Evolutionary conservation across 2,888 invertebrate species (phyloP).

Genomic region (Zygaena filipendulae): DNA sequence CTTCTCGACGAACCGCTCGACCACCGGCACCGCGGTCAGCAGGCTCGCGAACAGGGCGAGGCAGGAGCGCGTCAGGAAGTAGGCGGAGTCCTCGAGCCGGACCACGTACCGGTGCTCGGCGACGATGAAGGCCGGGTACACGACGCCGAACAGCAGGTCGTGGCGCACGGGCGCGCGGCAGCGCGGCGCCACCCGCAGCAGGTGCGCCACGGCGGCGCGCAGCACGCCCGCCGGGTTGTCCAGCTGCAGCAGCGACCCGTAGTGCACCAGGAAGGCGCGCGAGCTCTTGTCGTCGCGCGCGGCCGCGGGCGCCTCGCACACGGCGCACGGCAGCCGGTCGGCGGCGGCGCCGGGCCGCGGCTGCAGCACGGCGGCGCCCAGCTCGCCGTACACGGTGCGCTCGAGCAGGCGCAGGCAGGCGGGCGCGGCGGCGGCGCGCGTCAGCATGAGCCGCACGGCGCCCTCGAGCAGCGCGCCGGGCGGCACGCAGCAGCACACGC

Average conservation of each 20-base stretch:
- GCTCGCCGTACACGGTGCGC: slow-evolving; percentile 67
- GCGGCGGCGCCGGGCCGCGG: slow-evolving; percentile 41
- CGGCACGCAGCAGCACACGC: slow-evolving; percentile 73
- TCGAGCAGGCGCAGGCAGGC: slow-evolving; percentile 66
- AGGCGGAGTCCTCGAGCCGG: slow-evolving; percentile 52
- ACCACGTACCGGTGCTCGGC: slow-evolving; percentile 61
- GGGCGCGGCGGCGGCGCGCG: slow-evolving; percentile 39
- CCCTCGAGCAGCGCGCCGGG: slow-evolving; percentile 58
- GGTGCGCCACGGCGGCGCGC: slow-evolving; percentile 67
- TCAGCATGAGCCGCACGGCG: slow-evolving; percentile 55
- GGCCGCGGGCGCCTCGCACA: slow-evolving; percentile 37
- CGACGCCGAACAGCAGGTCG: slow-evolving; percentile 68
- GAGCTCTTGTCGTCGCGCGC: slow-evolving; percentile 42
- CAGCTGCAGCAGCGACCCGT: slow-evolving; percentile 64
- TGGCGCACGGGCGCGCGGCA: slow-evolving; percentile 64
- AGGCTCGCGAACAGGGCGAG: slow-evolving; percentile 70
- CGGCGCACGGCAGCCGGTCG: slow-evolving; percentile 51
- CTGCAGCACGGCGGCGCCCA: slow-evolving; percentile 56
- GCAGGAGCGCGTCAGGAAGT: slow-evolving; percentile 69
- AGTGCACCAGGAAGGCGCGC: slow-evolving; percentile 70
- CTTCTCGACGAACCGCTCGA: slow-evolving; percentile 68
- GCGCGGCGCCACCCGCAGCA: slow-evolving; percentile 67
- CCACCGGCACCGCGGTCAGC: slow-evolving; percentile 63
- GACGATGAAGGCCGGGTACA: slow-evolving; percentile 70
- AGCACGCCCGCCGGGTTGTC: slow-evolving; percentile 62